Evolutionary conservation across 2,113 vertebrate species (phyloP).

Genomic region (Eonycteris spelaea): DNA sequence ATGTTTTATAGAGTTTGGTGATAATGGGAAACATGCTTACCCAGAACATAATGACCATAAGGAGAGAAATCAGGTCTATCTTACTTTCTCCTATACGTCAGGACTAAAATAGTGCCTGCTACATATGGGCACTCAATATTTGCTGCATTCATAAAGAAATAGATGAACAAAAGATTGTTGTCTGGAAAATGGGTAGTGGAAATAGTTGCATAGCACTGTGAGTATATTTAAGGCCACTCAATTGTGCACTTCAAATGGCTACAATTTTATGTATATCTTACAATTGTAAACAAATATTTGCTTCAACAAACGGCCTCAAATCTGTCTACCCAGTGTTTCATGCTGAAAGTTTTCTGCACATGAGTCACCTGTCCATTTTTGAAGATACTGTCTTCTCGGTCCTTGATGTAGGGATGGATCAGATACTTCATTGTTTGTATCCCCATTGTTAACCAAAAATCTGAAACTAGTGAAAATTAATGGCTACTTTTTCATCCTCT

Average conservation of each 20-base stretch:
- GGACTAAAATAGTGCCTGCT: neutral
- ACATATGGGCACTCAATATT: neutral
- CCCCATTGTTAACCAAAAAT: neutral
- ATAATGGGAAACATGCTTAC: neutral
- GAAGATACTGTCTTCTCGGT: neutral
- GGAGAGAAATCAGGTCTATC: neutral
- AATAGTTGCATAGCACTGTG: neutral
- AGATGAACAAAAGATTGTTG: neutral
- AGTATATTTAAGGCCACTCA: neutral
- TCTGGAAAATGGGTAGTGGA: neutral
- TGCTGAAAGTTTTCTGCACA: neutral
- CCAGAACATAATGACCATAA: neutral
- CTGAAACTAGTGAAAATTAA: neutral
- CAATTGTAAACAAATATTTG: neutral
- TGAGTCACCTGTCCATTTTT: neutral
- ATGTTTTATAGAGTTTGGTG: neutral
- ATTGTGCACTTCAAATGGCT: neutral
- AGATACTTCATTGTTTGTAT: neutral
- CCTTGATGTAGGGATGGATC: neutral
- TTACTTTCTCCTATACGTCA: neutral
- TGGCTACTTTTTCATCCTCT: neutral
- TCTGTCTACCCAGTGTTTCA: neutral
- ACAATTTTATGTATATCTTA: neutral
- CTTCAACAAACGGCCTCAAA: neutral
- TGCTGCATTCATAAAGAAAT: neutral